Percentiles rank a stretch among this genome's conserved stretches.
These are phyloP conservation scores for Neofelis nebulosa DNA, from an alignment of 2,113 vertebrate genomes.

Conservation along the genomic window DNA sequence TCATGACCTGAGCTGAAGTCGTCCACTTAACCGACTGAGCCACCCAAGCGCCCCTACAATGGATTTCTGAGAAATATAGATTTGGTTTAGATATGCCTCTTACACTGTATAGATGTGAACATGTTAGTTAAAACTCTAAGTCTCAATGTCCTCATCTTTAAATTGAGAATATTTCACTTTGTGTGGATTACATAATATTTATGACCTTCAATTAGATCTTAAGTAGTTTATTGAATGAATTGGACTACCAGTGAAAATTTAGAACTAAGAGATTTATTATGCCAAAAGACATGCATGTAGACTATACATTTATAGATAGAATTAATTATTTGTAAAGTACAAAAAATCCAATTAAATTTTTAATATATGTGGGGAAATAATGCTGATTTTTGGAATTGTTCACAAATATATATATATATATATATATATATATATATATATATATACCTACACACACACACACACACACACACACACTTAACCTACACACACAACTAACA, in stretches of 20 bases:
- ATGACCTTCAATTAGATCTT: not conserved
- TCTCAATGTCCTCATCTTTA: not conserved
- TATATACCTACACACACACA: not conserved
- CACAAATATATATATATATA: not conserved
- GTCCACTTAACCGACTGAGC: no score
- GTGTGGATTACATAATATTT: not conserved
- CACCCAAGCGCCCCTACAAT: not conserved
- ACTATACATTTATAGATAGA: not conserved
- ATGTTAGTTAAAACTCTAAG: not conserved
- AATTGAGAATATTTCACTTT: not conserved
- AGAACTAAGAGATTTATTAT: not conserved
- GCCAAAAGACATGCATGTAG: not conserved
- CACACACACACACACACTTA: not conserved
- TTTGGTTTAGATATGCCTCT: not conserved
- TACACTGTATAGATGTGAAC: not conserved
- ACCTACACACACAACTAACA: not conserved
- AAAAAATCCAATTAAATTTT: not conserved
- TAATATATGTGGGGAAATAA: not conserved
- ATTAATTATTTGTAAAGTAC: not conserved
- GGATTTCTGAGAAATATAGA: not conserved
- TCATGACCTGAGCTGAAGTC: no score
- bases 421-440: no score
- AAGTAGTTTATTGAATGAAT: not conserved
- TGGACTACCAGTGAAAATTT: not conserved
- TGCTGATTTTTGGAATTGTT: not conserved